phyloP scores from a whole-genome alignment of 1,140 invertebrate species.

The Trachelipus rathkii region DNA sequence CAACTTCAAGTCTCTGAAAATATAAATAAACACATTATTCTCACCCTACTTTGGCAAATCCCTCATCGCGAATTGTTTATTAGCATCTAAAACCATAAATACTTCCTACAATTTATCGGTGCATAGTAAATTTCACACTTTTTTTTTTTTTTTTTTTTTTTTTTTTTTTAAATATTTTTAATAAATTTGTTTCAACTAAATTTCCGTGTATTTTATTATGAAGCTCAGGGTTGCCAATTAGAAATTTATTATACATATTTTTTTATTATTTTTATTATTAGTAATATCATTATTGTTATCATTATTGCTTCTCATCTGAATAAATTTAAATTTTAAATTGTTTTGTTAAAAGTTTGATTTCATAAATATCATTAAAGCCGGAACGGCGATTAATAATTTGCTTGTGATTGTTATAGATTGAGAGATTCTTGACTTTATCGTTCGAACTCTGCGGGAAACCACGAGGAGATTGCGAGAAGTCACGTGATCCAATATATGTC shows the following conservation, averaged over 20 bases:
- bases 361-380: background rate
- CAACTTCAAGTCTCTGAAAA: background rate
- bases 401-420: background rate
- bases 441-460: background rate
- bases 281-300: too few relatives aligned
- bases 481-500: background rate
- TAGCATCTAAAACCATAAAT: conserved; percentile 5
- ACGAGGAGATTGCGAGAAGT: background rate
- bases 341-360: background rate
- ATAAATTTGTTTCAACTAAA: background rate
- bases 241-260: background rate
- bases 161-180: background rate
- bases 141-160: background rate
- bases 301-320: background rate
- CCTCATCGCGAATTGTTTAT: background rate
- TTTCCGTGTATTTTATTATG: too few relatives aligned
- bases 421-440: background rate
- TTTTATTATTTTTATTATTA: too few relatives aligned
- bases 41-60: background rate
- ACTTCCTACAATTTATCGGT: background rate
- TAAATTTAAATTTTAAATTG: conserved; percentile 12
- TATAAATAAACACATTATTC: background rate
- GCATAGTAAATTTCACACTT: conserved; percentile 3
- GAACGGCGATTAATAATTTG: background rate
- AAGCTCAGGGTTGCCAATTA: background rate